Evolutionary conservation across 2,888 invertebrate species (phyloP).

Genomic region (Amphipyra tragopoginis): DNA sequence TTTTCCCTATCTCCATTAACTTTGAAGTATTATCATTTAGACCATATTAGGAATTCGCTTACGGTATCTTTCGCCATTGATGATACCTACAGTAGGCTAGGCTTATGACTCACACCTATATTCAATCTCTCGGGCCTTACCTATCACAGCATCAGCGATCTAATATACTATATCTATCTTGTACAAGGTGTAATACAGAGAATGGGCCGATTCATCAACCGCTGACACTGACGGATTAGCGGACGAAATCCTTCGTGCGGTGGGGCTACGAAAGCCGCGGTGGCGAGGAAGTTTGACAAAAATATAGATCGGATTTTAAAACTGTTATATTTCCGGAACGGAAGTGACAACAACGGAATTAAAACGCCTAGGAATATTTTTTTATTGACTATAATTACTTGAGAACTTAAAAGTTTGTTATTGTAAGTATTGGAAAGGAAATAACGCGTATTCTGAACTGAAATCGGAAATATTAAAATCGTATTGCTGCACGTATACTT

Average conservation of each 20-base stretch:
- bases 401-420: too few relatives aligned
- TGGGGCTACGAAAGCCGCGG: constrained; percentile 46
- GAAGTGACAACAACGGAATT: background rate
- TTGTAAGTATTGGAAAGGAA: too few relatives aligned
- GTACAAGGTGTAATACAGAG: constrained; percentile 58
- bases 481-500: too few relatives aligned
- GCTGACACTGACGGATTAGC: constrained; percentile 80
- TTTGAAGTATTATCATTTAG: constrained; percentile 31
- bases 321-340: background rate
- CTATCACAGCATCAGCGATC: constrained; percentile 44
- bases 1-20: constrained; percentile 34
- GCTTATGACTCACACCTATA: constrained; percentile 1
- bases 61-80: constrained; percentile 19
- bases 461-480: too few relatives aligned
- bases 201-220: constrained; percentile 79
- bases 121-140: constrained; percentile 11
- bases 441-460: too few relatives aligned
- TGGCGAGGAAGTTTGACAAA: background rate
- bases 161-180: constrained; percentile 33
- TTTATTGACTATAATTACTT: too few relatives aligned
- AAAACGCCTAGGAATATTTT: too few relatives aligned
- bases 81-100: background rate
- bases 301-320: background rate
- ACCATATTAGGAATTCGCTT: constrained; percentile 29
- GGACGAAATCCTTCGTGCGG: constrained; percentile 52